Evolutionary conservation across 2,888 invertebrate species (phyloP).

Genomic region (Lysandra coridon): DNA sequence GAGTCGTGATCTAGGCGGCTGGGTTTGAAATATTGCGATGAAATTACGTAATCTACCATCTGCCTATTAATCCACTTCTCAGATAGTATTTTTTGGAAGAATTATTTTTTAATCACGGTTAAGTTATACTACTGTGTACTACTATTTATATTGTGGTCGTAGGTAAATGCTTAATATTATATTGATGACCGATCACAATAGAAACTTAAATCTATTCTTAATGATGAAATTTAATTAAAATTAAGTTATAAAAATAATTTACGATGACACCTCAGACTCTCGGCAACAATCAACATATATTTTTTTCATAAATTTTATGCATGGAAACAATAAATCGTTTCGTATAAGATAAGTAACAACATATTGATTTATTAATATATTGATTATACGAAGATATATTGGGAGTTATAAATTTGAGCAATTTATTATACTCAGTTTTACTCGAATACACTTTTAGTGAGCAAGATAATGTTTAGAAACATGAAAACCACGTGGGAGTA

Average conservation of each 20-base stretch:
- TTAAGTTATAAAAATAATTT: background rate
- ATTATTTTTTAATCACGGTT: background rate
- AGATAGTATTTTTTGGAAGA: background rate
- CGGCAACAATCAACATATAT: background rate
- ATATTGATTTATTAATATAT: constrained; percentile 29
- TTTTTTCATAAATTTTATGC: background rate
- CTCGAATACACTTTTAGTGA: constrained; percentile 11
- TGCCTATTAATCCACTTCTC: too few relatives aligned
- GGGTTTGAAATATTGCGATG: too few relatives aligned
- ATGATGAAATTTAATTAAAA: constrained; percentile 3
- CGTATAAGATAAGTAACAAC: constrained; percentile 22
- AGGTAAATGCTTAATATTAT: background rate
- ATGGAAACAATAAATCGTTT: background rate
- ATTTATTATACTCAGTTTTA: constrained; percentile 15
- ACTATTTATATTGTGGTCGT: background rate
- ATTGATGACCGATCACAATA: background rate
- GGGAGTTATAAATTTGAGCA: constrained; percentile 21
- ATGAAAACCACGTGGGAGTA: background rate
- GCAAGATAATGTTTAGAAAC: background rate
- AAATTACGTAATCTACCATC: too few relatives aligned
- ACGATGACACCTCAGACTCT: constrained; percentile 1
- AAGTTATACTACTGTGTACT: background rate
- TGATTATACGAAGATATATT: constrained; percentile 22
- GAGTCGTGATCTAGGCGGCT: too few relatives aligned
- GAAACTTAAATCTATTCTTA: background rate